phyloP scores from a whole-genome alignment of 2,113 vertebrate genomes.

The Cottus gobio region DNA sequence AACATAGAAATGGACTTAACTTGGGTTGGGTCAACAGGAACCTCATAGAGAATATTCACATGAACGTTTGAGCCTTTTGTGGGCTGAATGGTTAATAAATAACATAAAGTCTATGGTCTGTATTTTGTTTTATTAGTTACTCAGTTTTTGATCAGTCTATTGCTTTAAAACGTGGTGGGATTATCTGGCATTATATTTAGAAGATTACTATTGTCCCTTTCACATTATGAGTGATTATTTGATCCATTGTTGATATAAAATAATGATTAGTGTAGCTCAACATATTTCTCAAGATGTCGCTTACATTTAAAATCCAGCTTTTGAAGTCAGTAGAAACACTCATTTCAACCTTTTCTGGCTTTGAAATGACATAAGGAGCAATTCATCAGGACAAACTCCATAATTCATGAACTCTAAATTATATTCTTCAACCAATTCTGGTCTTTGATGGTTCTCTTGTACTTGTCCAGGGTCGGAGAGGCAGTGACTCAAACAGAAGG shows the following conservation, averaged over 20 bases:
- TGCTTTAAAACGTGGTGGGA: not conserved
- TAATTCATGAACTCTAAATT: slow-evolving; percentile 12
- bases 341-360: not conserved
- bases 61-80: not conserved
- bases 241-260: not conserved
- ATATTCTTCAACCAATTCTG: not conserved
- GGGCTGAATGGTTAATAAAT: not conserved
- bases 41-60: not conserved
- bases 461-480: slow-evolving; percentile 87
- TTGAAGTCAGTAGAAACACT: slow-evolving; percentile 4
- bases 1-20: not conserved
- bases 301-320: not conserved
- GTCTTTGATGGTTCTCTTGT: slow-evolving; percentile 63
- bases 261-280: not conserved
- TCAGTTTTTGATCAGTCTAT: not conserved
- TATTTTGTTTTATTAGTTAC: not conserved
- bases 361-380: slow-evolving; percentile 1
- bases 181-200: not conserved
- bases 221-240: not conserved
- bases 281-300: not conserved
- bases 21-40: not conserved
- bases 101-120: not conserved
- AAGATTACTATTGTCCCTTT: not conserved
- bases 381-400: not conserved
- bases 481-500: slow-evolving; percentile 93